A percentile compares a stretch with the other conserved stretches of the same genome.
Conservation (phyloP, 2,888 invertebrate species). For the Bedellia somnulentella region DNA sequence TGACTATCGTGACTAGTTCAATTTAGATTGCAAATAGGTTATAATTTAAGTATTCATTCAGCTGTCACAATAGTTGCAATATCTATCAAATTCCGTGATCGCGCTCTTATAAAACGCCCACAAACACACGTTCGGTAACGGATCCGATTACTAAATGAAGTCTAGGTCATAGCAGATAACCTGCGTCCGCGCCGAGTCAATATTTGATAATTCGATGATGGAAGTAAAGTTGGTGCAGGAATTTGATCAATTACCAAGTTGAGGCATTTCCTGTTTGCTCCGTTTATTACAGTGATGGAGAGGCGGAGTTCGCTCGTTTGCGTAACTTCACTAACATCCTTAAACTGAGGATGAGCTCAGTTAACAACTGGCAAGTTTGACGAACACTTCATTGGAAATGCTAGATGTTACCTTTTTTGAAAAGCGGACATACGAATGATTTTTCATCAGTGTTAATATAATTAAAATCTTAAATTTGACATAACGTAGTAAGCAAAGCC, state of each 20-base stretch:
- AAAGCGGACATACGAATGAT: too few relatives aligned
- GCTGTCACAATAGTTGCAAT: not conserved
- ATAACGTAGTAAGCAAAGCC: too few relatives aligned
- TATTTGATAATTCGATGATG: conserved; percentile 3
- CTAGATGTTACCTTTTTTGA: too few relatives aligned
- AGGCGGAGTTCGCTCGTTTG: conserved; percentile 1
- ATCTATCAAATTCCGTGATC: not conserved
- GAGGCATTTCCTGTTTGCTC: conserved; percentile 32
- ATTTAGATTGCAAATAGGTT: conserved; percentile 13
- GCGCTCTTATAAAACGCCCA: not conserved
- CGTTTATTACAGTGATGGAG: conserved; percentile 2
- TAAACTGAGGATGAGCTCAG: not conserved
- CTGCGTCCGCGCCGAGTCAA: too few relatives aligned
- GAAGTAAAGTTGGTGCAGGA: conserved; percentile 12
- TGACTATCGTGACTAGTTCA: conserved; percentile 42
- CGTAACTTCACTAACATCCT: conserved; percentile 1
- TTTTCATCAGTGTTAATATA: too few relatives aligned
- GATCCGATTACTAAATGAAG: too few relatives aligned
- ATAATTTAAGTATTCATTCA: conserved; percentile 4
- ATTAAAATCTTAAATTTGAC: too few relatives aligned
- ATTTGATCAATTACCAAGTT: conserved; percentile 45
- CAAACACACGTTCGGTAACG: not conserved
- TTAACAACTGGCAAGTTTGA: too few relatives aligned
- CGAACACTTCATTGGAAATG: too few relatives aligned
- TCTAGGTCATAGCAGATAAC: too few relatives aligned